Percentiles rank a stretch among this genome's conserved stretches.
Conservation (phyloP, 2,888 invertebrate genomes). For the Apodemia mormo region DNA sequence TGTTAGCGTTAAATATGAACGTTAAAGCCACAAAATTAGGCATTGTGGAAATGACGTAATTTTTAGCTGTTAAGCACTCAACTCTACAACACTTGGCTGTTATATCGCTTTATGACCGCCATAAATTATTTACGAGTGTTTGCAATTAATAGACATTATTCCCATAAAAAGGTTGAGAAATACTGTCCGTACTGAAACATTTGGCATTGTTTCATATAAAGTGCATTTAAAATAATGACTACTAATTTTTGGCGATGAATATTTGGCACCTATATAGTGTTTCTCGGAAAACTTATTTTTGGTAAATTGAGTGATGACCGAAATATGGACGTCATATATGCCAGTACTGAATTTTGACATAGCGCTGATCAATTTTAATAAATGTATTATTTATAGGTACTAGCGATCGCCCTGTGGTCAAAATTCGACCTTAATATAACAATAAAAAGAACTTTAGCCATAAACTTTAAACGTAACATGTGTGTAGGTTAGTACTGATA, state of each 20-base stretch:
- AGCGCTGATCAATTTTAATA: background rate
- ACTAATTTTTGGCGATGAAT: background rate
- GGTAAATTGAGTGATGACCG: conserved; percentile 5
- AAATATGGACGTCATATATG: background rate
- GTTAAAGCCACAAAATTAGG: conserved; percentile 15
- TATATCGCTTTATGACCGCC: conserved; percentile 46
- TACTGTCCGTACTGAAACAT: conserved; percentile 5
- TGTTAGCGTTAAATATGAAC: conserved; percentile 18
- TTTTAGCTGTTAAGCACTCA: conserved; percentile 44
- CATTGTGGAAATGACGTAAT: conserved; percentile 35
- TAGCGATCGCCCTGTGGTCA: too few relatives aligned
- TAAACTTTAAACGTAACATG: too few relatives aligned
- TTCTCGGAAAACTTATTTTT: conserved; percentile 2
- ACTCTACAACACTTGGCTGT: conserved; percentile 45
- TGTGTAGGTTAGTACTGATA: too few relatives aligned
- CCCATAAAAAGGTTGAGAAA: conserved; percentile 17
- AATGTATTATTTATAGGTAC: too few relatives aligned
- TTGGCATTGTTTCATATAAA: conserved; percentile 11
- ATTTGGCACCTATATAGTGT: background rate
- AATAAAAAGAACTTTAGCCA: too few relatives aligned
- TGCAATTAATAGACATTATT: conserved; percentile 42
- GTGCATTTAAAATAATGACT: conserved; percentile 9
- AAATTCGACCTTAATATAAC: too few relatives aligned
- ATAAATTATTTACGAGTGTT: conserved; percentile 56
- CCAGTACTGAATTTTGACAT: background rate